Evolutionary conservation across 2,113 vertebrate species (phyloP), one percentile per base, ranked within the genome.

Genomic region (Equus przewalskii): DNA sequence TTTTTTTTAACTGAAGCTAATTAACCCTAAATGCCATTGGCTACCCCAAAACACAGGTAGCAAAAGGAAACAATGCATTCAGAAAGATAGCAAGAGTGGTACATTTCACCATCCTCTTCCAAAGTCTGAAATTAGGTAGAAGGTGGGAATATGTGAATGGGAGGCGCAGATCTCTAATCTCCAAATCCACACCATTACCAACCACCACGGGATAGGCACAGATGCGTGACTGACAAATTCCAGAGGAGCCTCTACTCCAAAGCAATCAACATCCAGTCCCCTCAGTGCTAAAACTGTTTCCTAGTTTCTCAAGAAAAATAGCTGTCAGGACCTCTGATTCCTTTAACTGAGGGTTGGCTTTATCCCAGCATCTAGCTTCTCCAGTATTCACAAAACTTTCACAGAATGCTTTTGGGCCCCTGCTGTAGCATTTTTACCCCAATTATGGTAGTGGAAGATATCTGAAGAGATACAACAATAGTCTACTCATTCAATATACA

Each of bases 21-120:
- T 70, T 96, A 83, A 93, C 90, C 64, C 70, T 85, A 95, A 91
- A 94, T 91, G 65, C 26, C 44, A 96, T 26, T 87, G 49, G 54
- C 65, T 81, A 86, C 22, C 21, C 62, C 41, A 21, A 95, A 97
- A 90, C 33, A 94, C 13, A 84, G 51, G 33, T 1, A 94, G 82
- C 64, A 98, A 84, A 84, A 94, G 65, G 11, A 72, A 94, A 64
- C 6, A 80, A 78, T 7, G 80, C 24, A 73, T 65, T 93, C 51
- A 96, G 46, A 92, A 86, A 92, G 41, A 75, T 3, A 60, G 24
- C 15, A 80, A 92, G 36, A 96, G 12, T 6, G 30, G 79, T 54
- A 80, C 54, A 58, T 72, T 91, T 91, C 62, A 73, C 54, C 10
- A 80, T 44, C n/a, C 33, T 87, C 58, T 79, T 44, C 44, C 44